These are phyloP conservation scores for Palythoa grandis DNA, from an alignment of 92 coral and sea anemone species.

Conservation along the genomic window DNA sequence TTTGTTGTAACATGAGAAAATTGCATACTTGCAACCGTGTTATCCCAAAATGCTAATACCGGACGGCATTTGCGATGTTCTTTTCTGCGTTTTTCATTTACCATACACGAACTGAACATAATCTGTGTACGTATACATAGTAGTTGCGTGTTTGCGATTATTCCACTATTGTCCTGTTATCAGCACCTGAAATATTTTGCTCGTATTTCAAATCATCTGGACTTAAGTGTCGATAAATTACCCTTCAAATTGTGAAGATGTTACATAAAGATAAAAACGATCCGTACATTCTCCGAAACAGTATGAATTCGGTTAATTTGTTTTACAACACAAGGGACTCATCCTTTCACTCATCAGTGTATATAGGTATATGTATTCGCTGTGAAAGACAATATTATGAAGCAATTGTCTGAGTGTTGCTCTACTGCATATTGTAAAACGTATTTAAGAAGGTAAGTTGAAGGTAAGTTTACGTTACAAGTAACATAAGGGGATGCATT, in stretches of 20 bases:
- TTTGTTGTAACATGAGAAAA: too few relatives aligned
- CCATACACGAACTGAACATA: too few relatives aligned
- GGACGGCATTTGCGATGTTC: too few relatives aligned
- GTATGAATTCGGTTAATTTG: not conserved
- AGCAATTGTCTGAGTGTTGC: not conserved
- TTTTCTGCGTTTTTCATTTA: too few relatives aligned
- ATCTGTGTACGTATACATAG: too few relatives aligned
- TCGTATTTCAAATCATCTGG: conserved; percentile 37
- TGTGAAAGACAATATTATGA: not conserved
- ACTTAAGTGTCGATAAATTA: conserved; percentile 38
- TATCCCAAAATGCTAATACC: too few relatives aligned
- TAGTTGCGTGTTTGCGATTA: not conserved
- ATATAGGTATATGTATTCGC: not conserved
- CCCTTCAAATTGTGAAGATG: conserved; percentile 36
- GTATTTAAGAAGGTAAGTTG: not conserved
- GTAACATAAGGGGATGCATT: not conserved
- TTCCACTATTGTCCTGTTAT: not conserved
- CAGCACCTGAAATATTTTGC: not conserved
- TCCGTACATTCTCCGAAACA: not conserved
- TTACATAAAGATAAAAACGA: conserved; percentile 17
- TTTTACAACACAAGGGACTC: not conserved
- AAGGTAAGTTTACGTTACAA: too few relatives aligned
- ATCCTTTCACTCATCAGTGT: not conserved
- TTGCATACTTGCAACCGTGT: too few relatives aligned
- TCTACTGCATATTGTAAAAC: not conserved